Conservation (phyloP, 2,888 invertebrate species). For the Euclidia mi region DNA sequence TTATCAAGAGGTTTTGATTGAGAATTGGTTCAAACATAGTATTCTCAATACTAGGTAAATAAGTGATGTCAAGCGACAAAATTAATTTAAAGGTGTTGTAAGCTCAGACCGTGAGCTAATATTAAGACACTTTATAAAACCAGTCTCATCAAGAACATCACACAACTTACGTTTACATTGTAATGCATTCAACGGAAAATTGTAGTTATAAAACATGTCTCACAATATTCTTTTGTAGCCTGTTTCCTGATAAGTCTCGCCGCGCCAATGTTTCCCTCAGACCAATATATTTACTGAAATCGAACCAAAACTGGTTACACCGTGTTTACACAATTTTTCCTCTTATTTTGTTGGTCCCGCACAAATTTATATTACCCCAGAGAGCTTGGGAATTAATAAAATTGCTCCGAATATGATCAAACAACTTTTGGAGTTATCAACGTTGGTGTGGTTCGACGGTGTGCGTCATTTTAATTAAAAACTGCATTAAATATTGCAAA, state of each 20-base stretch:
- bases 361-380: conserved; percentile 4
- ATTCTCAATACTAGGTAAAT: too few species aligned
- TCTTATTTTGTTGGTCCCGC: conserved; percentile 16
- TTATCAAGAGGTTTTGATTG: too few species aligned
- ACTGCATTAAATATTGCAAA: not conserved
- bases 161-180: too few species aligned
- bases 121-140: too few species aligned
- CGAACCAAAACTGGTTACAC: conserved; percentile 15
- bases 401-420: conserved; percentile 6
- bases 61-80: too few species aligned
- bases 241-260: not conserved
- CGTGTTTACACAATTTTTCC: conserved; percentile 21
- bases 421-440: conserved; percentile 2
- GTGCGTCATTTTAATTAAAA: conserved; percentile 3
- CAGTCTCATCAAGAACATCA: too few species aligned
- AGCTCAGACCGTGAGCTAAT: too few species aligned
- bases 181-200: too few species aligned
- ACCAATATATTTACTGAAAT: conserved; percentile 26
- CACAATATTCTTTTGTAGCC: conserved; percentile 5
- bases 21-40: too few species aligned
- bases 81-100: too few species aligned
- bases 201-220: not conserved
- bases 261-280: conserved; percentile 1
- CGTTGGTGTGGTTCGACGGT: not conserved
- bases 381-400: not conserved